Conservation (phyloP, 1,140 invertebrate species). For the Philotrypesis tridentata region DNA sequence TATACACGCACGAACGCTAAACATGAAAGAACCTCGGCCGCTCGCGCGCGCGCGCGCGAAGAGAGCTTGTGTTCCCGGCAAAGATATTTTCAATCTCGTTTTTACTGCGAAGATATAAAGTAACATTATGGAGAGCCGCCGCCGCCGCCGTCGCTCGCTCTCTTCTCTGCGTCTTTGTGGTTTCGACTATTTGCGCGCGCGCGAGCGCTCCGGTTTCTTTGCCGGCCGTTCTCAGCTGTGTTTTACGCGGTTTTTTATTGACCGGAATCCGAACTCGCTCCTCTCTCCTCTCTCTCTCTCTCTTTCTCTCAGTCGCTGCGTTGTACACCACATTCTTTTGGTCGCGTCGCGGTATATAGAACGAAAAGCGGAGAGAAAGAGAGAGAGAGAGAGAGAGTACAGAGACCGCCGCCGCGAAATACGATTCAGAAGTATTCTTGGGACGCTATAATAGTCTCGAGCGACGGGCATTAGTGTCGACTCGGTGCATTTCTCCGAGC, state of each 20-base stretch:
- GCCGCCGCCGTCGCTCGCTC: conserved; percentile 39
- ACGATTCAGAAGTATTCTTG: conserved; percentile 41
- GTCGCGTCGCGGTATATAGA: conserved; percentile 12
- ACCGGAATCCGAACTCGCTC: conserved; percentile 34
- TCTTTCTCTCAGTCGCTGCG: too few species aligned
- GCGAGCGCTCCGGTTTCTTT: conserved; percentile 48
- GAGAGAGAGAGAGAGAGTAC: background rate
- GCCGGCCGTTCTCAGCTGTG: conserved; percentile 38
- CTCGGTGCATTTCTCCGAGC: background rate
- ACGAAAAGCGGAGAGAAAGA: background rate
- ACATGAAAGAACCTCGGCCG: conserved; percentile 42
- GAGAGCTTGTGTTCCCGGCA: conserved; percentile 10
- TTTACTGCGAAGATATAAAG: conserved; percentile 47
- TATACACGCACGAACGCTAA: conserved; percentile 21
- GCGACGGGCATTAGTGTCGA: background rate
- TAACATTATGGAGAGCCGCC: conserved; percentile 47
- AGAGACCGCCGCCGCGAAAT: conserved; percentile 40
- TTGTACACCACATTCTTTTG: too few species aligned
- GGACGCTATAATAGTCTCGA: conserved; percentile 2
- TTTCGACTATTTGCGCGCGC: conserved; percentile 50
- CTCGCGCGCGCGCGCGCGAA: too few species aligned
- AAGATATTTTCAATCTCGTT: conserved; percentile 49
- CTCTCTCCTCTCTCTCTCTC: too few species aligned
- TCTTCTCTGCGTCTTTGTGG: conserved; percentile 49
- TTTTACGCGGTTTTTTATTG: conserved; percentile 50